A percentile compares a stretch with the other conserved stretches of the same genome.
phyloP scores from a whole-genome alignment of 1,140 invertebrate species.

The Ceratitis capitata region DNA sequence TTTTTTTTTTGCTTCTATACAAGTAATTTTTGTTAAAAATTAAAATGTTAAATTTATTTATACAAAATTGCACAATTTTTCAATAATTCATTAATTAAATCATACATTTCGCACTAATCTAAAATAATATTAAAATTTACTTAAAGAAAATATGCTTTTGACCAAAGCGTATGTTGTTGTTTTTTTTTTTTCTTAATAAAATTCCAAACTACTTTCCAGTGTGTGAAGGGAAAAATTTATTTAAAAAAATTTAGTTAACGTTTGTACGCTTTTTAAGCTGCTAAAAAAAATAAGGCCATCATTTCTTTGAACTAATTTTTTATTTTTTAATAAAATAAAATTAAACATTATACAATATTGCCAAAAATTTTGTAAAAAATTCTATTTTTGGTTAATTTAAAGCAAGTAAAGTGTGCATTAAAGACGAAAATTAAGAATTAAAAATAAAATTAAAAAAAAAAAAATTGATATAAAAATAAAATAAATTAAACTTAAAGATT shows the following conservation, averaged over 20 bases:
- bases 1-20: neutral
- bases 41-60: conserved; percentile 10
- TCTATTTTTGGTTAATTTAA: neutral
- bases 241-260: conserved; percentile 34
- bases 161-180: neutral
- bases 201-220: neutral
- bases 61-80: conserved; percentile 37
- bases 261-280: conserved; percentile 18
- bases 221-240: neutral
- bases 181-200: too few species aligned
- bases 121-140: conserved; percentile 17
- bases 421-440: neutral
- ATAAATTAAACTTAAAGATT: neutral
- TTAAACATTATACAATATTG: neutral
- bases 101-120: neutral
- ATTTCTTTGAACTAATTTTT: conserved; percentile 21
- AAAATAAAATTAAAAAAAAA: neutral
- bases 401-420: conserved; percentile 7
- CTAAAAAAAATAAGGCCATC: conserved; percentile 40
- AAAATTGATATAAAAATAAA: neutral
- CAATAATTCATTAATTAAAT: neutral
- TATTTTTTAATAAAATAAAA: conserved; percentile 3
- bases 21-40: neutral
- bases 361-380: conserved; percentile 17
- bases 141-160: neutral